Base-by-base conservation (phyloP, 2,888 invertebrate genomes). In the Drosophila incognita region DNA sequence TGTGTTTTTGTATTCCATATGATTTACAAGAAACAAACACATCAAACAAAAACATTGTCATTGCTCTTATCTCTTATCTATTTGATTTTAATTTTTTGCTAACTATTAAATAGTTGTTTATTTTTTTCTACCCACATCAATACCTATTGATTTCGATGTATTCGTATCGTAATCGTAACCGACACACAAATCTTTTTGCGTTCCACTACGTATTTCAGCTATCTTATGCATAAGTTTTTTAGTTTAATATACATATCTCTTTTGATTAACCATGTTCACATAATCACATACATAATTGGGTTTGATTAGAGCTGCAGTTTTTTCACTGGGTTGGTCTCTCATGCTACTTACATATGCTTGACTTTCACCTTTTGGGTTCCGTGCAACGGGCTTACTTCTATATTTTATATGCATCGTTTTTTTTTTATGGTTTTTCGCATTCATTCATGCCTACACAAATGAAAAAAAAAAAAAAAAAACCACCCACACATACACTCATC, bases 321-420 rank as follows among this genome's bases (percentile, higher is more conserved):
- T 36, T 56, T 61, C 78, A 58, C 65, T 65, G 76, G 78, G 65
- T 51, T 79, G 76, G 79, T 79, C 60, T 78, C 51, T 67, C 76
- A 75, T 79, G 38, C 53, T 62, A 61, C 35, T 64, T 52, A 56
- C 52, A 76, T 64, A 46, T 57, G 78, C 78, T 79, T 78, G 79
- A 78, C 57, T 64, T 64, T 74, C 60, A 73, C 68, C 38, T 68
- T 73, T 75, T 64, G 76, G 66, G 66, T 78, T 79, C 52, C 51
- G 53, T 56, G 46, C 54, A 60, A 65, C 60, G 63, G 61, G 68
- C 46, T 60, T 70, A 69, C 51, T 67, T 56, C 57, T n/a, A 56
- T n/a, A n/a, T 18, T 54, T 54, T 54, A 36, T 18, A 53, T 35
- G 35, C 35, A 35, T 53, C 21, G 46, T 75, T 29, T 56, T 53